phyloP scores from a whole-genome alignment of 2,113 vertebrate species.

The Panurus biarmicus region DNA sequence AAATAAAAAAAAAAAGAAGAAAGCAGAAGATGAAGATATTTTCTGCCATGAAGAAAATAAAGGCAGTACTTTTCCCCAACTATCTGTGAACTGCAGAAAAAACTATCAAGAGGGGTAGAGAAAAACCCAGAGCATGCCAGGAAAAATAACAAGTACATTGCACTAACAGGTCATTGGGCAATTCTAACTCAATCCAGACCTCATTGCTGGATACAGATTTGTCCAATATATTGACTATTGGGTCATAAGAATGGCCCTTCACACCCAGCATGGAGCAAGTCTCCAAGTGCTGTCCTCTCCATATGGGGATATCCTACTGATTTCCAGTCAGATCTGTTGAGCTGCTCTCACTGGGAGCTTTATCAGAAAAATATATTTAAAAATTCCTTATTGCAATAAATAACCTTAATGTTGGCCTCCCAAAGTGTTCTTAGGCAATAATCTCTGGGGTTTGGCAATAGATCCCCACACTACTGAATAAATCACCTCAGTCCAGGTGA shows the following conservation, averaged over 20 bases:
- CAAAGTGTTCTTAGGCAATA: neutral
- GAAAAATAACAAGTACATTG: neutral
- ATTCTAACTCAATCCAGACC: neutral
- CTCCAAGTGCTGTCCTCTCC: neutral
- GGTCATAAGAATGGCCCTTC: neutral
- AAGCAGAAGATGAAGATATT: neutral
- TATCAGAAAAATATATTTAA: neutral
- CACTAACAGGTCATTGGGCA: slow-evolving; percentile 5
- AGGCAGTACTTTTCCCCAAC: neutral
- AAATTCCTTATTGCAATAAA: neutral
- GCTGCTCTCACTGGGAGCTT: neutral
- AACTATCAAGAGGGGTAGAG: neutral
- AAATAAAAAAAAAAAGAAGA: neutral
- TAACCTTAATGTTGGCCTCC: neutral
- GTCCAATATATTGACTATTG: neutral
- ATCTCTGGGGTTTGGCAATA: neutral
- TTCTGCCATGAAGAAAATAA: neutral
- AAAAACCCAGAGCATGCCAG: neutral
- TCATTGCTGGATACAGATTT: neutral
- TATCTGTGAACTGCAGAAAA: neutral
- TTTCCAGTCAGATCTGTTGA: neutral
- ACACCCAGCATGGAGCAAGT: neutral
- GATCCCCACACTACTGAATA: neutral
- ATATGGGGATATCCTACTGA: rapidly evolving
- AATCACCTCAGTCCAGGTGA: neutral